Evolutionary conservation across 2,113 vertebrate genomes (phyloP), one percentile per base, ranked within the genome.

Genomic region (mouse (Mus musculus)): DNA sequence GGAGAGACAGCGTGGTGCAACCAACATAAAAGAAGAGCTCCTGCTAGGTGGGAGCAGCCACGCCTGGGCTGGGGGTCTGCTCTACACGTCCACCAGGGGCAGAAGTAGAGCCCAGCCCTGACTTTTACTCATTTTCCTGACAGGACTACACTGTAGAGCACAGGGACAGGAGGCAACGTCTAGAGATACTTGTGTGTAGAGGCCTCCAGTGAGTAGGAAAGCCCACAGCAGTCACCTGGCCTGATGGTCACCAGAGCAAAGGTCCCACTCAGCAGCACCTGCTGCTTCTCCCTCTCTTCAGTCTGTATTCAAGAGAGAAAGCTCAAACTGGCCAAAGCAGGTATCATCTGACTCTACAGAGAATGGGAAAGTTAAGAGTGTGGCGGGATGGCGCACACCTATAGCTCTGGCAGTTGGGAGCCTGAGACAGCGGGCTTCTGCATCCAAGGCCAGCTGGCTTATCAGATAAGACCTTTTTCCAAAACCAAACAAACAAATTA

Each of bases 241-340:
- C 36, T 11, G 8, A n/a, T 2, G 0, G 1, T 17, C 10, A 4
- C 5, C 7, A 1, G 5, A 30, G 36, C 1, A 26, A 28, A 26
- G 61, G 61, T n/a, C 75, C 24, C 65, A 91, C 3, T 72, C 65
- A 84, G 26, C 20, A 28, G 2, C 20, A 6, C 11, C 46, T 26
- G 42, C 78, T 26, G 42, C 6, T 22, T 59, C 49, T 3, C 7
- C 92, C 63, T 54, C 42, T 24, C 61, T 61, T 81, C 30, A 84
- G 16, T 42, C 36, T 6, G 22, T 2, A 73, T 77, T 90, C 63
- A 87, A 19, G 87, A 84, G 61, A 90, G 49, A 73, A 80, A 81
- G 7, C 22, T 63, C 16, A 52, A 67, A 63, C 39, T 9, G 46
- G 22, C 36, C 71, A 39, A 56, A 54, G 9, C 3, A n/a, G 19